A percentile compares a stretch with the other conserved stretches of the same genome.
Evolutionary conservation across 2,113 vertebrate genomes (phyloP).

Genomic region (Crotophaga sulcirostris): DNA sequence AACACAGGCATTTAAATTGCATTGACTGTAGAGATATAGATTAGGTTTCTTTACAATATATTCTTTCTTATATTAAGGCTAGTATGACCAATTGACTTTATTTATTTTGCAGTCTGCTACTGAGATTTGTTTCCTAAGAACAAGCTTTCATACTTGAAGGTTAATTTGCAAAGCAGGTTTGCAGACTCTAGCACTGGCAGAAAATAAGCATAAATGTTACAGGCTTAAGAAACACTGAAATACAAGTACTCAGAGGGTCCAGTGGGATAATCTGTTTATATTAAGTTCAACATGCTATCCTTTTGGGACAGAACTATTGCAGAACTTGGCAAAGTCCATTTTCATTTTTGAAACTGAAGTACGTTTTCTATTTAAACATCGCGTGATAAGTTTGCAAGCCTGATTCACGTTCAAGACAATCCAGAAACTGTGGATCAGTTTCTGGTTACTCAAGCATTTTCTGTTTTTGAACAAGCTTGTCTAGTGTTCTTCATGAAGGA

Average conservation of each 20-base stretch:
- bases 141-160: slow-evolving; percentile 48
- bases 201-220: slow-evolving; percentile 68
- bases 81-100: slow-evolving; percentile 37
- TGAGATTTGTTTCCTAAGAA: slow-evolving; percentile 42
- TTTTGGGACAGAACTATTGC: slow-evolving; percentile 73
- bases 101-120: slow-evolving; percentile 59
- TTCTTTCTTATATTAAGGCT: slow-evolving; percentile 25
- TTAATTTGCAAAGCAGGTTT: slow-evolving; percentile 65
- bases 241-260: slow-evolving; percentile 71
- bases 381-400: slow-evolving; percentile 74
- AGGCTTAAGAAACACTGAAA: slow-evolving; percentile 68
- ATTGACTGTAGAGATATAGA: slow-evolving; percentile 22
- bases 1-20: slow-evolving; percentile 46
- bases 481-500: slow-evolving; percentile 67
- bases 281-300: slow-evolving; percentile 77
- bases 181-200: slow-evolving; percentile 49
- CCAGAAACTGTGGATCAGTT: slow-evolving; percentile 71
- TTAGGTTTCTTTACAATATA: slow-evolving; percentile 37
- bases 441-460: slow-evolving; percentile 71
- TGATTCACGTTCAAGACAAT: slow-evolving; percentile 73
- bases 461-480: slow-evolving; percentile 64
- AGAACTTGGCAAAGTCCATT: slow-evolving; percentile 72
- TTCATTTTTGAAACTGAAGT: slow-evolving; percentile 73
- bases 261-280: slow-evolving; percentile 75
- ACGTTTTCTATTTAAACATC: slow-evolving; percentile 76